These are phyloP conservation scores for Eufriesea mexicana DNA, from an alignment of 1,140 invertebrate genomes.

Conservation along the genomic window DNA sequence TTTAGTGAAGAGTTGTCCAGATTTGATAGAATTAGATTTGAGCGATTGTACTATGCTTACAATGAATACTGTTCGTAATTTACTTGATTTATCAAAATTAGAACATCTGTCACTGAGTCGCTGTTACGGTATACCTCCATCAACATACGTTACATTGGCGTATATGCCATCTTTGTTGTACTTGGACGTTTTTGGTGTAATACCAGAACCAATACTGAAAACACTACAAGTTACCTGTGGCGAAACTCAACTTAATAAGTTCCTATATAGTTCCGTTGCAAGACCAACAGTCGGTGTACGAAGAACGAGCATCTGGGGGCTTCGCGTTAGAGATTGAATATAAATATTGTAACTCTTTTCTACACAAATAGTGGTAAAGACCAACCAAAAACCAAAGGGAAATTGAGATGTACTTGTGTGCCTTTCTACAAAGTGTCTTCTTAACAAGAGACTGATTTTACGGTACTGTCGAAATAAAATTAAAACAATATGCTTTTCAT, in stretches of 20 bases:
- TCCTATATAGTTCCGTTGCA: slow-evolving; percentile 90
- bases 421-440: slow-evolving; percentile 28
- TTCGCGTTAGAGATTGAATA: slow-evolving; percentile 90
- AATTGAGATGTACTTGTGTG: slow-evolving; percentile 46
- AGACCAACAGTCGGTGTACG: slow-evolving; percentile 92
- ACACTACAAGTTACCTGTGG: slow-evolving; percentile 83
- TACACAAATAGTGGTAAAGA: background rate
- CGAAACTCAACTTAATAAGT: slow-evolving; percentile 86
- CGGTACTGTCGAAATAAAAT: slow-evolving; percentile 36
- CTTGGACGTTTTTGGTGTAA: slow-evolving; percentile 90
- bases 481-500: slow-evolving; percentile 1
- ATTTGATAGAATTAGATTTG: slow-evolving; percentile 91
- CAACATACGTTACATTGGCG: slow-evolving; percentile 81
- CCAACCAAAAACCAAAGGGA: slow-evolving; percentile 49
- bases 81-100: slow-evolving; percentile 87
- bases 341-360: slow-evolving; percentile 7
- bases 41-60: slow-evolving; percentile 92
- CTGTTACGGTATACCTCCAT: slow-evolving; percentile 90
- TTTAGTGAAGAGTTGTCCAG: slow-evolving; percentile 86
- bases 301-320: slow-evolving; percentile 94
- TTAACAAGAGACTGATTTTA: slow-evolving; percentile 55
- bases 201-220: slow-evolving; percentile 84
- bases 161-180: slow-evolving; percentile 85
- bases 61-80: slow-evolving; percentile 82
- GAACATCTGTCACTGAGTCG: slow-evolving; percentile 92